These are phyloP conservation scores for Panthera leo DNA, from an alignment of 2,113 vertebrate species.

Conservation along the genomic window DNA sequence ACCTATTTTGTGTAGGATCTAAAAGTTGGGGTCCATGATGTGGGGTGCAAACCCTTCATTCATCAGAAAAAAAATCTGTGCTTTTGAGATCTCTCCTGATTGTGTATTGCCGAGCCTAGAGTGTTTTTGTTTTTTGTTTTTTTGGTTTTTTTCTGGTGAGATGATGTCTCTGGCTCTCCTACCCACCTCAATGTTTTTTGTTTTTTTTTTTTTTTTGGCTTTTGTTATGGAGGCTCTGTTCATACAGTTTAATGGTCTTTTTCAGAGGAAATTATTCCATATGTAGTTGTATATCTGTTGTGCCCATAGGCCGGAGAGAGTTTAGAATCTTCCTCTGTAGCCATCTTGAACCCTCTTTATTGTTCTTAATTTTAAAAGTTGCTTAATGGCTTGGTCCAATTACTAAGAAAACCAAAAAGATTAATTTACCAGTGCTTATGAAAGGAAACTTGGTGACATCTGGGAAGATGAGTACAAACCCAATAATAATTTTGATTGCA, in stretches of 20 bases:
- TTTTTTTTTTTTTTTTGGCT: neutral
- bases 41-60: neutral
- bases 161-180: neutral
- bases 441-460: constrained; percentile 9
- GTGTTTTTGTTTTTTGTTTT: neutral
- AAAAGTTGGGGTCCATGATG: neutral
- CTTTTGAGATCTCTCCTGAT: neutral
- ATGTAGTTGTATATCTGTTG: neutral
- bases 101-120: neutral
- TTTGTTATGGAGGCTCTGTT: neutral
- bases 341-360: neutral
- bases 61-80: neutral
- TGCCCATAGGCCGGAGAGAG: neutral
- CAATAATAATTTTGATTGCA: neutral
- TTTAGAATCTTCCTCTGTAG: neutral
- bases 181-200: neutral
- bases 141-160: neutral
- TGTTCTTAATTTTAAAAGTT: constrained; percentile 14
- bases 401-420: neutral
- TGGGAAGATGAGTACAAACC: neutral
- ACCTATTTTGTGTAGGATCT: neutral
- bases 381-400: neutral
- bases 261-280: neutral
- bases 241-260: neutral
- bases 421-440: neutral